These are phyloP conservation scores for Mico argentatus DNA, from an alignment of 2,797 vertebrate genomes.

Conservation along the genomic window DNA sequence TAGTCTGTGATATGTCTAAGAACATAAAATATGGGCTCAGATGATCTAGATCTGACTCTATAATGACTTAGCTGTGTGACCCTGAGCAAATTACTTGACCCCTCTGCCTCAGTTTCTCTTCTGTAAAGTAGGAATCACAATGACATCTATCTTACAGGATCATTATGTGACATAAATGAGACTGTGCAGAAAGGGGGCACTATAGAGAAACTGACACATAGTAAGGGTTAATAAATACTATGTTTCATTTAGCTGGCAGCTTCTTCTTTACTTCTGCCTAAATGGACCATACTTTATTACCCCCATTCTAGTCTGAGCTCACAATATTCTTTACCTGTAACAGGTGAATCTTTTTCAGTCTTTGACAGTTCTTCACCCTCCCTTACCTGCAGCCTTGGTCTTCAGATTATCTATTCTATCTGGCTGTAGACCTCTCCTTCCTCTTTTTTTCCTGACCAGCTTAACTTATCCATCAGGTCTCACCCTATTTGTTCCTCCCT, in stretches of 20 bases:
- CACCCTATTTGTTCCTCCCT: background rate
- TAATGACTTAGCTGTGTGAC: background rate
- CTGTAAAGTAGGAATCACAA: background rate
- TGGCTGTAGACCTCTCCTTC: background rate
- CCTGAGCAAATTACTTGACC: slow-evolving; percentile 1
- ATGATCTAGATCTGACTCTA: background rate
- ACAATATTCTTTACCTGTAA: background rate
- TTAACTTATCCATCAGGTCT: background rate
- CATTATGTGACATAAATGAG: background rate
- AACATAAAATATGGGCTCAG: background rate
- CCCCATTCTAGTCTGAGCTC: background rate
- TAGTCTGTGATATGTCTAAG: background rate
- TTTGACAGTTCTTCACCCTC: background rate
- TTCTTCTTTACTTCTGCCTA: background rate
- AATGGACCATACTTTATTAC: background rate
- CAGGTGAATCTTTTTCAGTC: background rate
- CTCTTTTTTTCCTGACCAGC: background rate
- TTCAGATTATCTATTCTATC: background rate
- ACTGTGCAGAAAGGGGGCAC: background rate
- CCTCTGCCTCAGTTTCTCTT: background rate
- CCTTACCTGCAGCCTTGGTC: background rate
- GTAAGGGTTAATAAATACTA: background rate
- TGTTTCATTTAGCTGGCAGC: background rate
- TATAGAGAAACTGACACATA: background rate
- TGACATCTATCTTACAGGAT: background rate